Evolutionary conservation across 2,888 invertebrate species (phyloP), one percentile per base, ranked within the genome.

Genomic region (Gryllus longicercus): DNA sequence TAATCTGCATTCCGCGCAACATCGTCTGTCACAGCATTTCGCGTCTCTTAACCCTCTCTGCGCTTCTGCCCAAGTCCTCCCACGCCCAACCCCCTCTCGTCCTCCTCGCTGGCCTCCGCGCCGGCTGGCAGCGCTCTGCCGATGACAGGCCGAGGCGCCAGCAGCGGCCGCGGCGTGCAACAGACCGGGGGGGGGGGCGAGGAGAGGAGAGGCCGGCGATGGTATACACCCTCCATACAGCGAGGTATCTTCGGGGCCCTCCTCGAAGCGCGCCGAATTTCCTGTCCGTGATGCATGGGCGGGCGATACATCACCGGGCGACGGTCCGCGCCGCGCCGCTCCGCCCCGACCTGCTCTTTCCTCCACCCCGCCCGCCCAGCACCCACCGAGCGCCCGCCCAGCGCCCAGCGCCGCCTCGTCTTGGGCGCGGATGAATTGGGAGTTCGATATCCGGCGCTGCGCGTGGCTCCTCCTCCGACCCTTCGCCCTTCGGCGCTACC

Each of bases 161-260:
- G 51, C 1, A 51, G 63, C 8, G 63, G 63, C 14, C 11, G 63
- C 14, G 63, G 14, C 63, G 63, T 18, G 63, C 63, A n/a, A 63
- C 16, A 63, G 63, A 63, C 63, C 16, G 16, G 63, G n/a, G n/a
- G 1, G 5, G 63, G 18, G 16, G 4, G 63, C 63, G 63, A 63
- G 16, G 63, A 14, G 25, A 14, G 63, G 4, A 16, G 63, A 18
- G 18, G 63, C 63, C 11, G 63, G 63, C 63, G n/a, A 8, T 16
- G 16, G 63, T n/a, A 63, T 63, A 63, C 14, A 63, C 16, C 63
- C 63, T 63, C 63, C 63, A 63, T n/a, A 63, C 63, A 18, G 63
- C 63, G 63, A 63, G 63, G 63, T 63, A 63, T 63, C 63, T 63
- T 63, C 63, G 63, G n/a, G n/a, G 63, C 63, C n/a, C 63, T 63